phyloP scores from a whole-genome alignment of 2,888 invertebrate genomes.

The Aporophyla nigra region DNA sequence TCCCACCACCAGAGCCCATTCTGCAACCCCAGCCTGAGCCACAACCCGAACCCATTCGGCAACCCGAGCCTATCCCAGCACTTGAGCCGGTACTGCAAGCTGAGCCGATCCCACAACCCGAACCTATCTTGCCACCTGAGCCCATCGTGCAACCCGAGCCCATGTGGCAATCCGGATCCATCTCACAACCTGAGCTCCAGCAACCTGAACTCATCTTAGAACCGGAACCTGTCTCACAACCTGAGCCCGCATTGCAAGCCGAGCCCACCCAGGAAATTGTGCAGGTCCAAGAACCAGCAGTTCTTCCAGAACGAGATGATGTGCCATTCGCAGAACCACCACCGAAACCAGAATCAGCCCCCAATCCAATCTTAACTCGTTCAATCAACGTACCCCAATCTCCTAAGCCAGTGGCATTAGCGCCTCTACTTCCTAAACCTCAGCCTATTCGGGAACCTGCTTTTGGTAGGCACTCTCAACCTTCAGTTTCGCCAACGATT shows the following conservation, averaged over 20 bases:
- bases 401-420: slow-evolving; percentile 17
- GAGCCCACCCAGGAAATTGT: not conserved
- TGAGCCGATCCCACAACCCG: not conserved
- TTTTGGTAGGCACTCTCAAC: slow-evolving; percentile 24
- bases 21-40: not conserved
- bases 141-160: not conserved
- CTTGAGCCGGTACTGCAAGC: not conserved
- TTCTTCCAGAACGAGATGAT: not conserved
- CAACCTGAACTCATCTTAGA: not conserved
- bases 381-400: not conserved
- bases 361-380: not conserved
- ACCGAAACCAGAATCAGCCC: not conserved
- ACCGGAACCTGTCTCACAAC: not conserved
- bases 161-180: not conserved
- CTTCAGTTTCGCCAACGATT: not conserved
- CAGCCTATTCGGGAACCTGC: slow-evolving; percentile 25
- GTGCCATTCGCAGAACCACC: not conserved
- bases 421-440: slow-evolving; percentile 46
- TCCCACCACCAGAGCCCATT: not conserved
- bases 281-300: not conserved
- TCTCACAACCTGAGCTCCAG: not conserved
- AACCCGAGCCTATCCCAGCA: not conserved
- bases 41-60: not conserved
- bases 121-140: not conserved
- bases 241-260: not conserved